Evolutionary conservation across 1,140 invertebrate genomes (phyloP), one percentile per base, ranked within the genome.

Genomic region (Cyphomyrmex costatus): DNA sequence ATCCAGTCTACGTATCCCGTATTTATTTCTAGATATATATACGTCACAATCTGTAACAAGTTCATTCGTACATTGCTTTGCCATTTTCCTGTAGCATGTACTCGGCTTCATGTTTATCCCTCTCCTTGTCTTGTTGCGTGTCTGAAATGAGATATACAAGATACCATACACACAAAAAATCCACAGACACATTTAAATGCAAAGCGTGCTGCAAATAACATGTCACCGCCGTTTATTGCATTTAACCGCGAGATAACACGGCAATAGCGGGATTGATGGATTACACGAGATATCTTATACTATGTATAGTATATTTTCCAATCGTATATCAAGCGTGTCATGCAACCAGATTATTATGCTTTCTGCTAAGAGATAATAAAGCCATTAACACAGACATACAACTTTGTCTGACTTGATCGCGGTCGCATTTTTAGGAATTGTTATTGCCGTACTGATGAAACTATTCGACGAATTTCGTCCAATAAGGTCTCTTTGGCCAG

Each of bases 71-170:
- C 94, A 94, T 94, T 85, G 91, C 89, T 91, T 92, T 93, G 80
- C 92, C 92, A 93, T 94, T 92, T 92, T 92, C 89, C 80, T 92
- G 85, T 87, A 95, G 93, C 92, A 95, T 95, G 90, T 91, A 94
- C 71, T 95, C 92, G 78, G 91, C 91, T 84, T 94, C 94, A 82
- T 93, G 85, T 89, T 94, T 94, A 95, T 94, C 94, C 94, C 93
- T 95, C 91, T 91, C 93, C 93, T 92, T 94, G 92, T 95, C 94
- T 93, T 89, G 91, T 89, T 91, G 89, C 90, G 93, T 94, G 94
- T 95, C 94, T 95, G 94, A 87, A 95, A 95, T 92, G 56, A 93
- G 92, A 93, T 85, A 93, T 80, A 92, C 76, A 74, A 85, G 68
- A 58, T 91, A 89, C 89, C 88, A 85, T 93, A 90, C 63, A 78